Evolutionary conservation across 2,888 invertebrate species (phyloP).

Genomic region (Ormyrus labotus): DNA sequence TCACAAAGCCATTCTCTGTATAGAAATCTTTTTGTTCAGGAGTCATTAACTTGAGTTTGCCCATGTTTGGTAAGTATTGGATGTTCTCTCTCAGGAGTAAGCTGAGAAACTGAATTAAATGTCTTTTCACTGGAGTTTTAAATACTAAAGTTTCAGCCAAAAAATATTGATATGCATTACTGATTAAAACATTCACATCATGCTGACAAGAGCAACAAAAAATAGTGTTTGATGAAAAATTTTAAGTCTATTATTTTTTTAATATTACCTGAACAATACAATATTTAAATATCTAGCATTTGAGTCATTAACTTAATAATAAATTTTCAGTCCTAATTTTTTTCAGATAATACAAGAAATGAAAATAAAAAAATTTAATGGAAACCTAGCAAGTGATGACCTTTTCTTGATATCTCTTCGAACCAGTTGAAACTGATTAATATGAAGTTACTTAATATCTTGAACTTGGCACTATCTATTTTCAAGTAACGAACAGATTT

Average conservation of each 20-base stretch:
- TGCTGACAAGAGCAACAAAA: conserved; percentile 17
- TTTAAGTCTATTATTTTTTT: too few relatives aligned
- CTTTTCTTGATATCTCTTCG: conserved; percentile 20
- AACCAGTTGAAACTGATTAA: conserved; percentile 33
- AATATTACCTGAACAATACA: too few relatives aligned
- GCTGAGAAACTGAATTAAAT: conserved; percentile 19
- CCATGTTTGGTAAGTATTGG: conserved; percentile 59
- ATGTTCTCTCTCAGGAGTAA: not conserved
- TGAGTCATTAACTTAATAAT: too few relatives aligned
- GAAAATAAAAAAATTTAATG: conserved; percentile 16
- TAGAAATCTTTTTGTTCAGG: conserved; percentile 77
- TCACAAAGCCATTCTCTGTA: conserved; percentile 78
- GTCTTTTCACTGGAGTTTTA: conserved; percentile 17
- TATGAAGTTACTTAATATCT: conserved; percentile 9
- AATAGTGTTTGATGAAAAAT: not conserved
- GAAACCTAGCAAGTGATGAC: conserved; percentile 36
- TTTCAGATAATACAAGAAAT: not conserved
- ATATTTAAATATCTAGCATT: too few relatives aligned
- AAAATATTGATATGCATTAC: conserved; percentile 4
- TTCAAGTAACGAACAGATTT: not conserved
- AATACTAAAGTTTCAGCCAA: conserved; percentile 9
- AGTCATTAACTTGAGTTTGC: conserved; percentile 71
- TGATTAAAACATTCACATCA: conserved; percentile 18
- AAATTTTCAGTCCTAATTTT: conserved; percentile 6
- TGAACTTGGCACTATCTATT: conserved; percentile 1